Evolutionary conservation across 2,888 invertebrate genomes (phyloP), one percentile per base, ranked within the genome.

Genomic region (Acleris literana): DNA sequence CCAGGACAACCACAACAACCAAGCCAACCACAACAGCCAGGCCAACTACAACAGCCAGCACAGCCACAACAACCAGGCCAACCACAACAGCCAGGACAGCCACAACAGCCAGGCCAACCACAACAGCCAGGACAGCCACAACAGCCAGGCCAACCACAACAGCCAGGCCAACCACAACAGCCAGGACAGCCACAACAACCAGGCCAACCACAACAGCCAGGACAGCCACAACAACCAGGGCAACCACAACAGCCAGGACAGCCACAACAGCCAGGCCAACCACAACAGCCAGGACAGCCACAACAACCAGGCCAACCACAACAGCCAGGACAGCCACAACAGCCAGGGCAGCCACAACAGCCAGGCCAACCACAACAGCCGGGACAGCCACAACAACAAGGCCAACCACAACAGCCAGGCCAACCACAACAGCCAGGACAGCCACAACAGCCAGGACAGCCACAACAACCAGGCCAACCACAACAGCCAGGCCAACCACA

Each of bases 81-180:
- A 2, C 52, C 25, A 13, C 5, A 29, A 53, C n/a, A 17, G n/a
- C 29, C 25, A 53, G 29, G 4, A 29, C 13, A 53, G 74, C 49
- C 72, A 71, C 18, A 56, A 16, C 54, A 52, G n/a, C 56, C 29
- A 56, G 51, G 29, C 0, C n/a, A 29, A 48, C 29, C 46, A 48
- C 17, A 13, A 53, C 46, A 17, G 22, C n/a, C 17, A 58, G 9
- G 46, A 0, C n/a, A 16, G 1, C 58, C 58, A 49, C 16, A 9
- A 2, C 25, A 48, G 11, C 58, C 58, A 58, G 58, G 25, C 0
- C 1, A 6, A 3, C 29, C 58, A 17, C 11, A 11, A 17, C 39
- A 48, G 16, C 46, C 46, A 57, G 57, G 57, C 3, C 1, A 17
- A 4, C 48, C 48, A 48, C 7, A 17, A 13, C 16, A 22, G 48